phyloP scores from a whole-genome alignment of 2,888 invertebrate genomes.

The Caenorhabditis afra region DNA sequence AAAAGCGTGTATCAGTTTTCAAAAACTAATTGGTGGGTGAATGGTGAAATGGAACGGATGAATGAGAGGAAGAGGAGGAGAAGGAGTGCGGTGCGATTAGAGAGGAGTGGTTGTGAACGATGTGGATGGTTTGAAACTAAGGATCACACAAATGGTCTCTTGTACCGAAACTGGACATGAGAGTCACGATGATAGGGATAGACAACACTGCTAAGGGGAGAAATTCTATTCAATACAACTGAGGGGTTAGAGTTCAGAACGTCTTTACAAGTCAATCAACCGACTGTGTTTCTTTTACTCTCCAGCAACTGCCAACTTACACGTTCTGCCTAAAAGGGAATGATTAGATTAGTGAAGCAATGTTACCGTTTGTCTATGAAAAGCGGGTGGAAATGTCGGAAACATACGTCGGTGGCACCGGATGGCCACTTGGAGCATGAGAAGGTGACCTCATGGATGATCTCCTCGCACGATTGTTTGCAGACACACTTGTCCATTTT shows the following conservation, averaged over 20 bases:
- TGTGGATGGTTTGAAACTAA: background rate
- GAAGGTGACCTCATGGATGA: slow-evolving; percentile 68
- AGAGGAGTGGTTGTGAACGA: background rate
- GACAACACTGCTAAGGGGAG: slow-evolving; percentile 49
- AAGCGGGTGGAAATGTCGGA: background rate
- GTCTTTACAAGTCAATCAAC: slow-evolving; percentile 27
- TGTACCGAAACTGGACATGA: background rate
- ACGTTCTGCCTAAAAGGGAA: slow-evolving; percentile 53
- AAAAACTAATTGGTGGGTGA: slow-evolving; percentile 33
- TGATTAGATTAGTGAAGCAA: slow-evolving; percentile 28
- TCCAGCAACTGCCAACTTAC: slow-evolving; percentile 49
- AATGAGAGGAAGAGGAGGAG: background rate
- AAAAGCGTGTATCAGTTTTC: background rate
- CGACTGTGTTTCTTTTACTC: slow-evolving; percentile 37
- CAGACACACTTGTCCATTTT: slow-evolving; percentile 69
- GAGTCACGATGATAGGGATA: background rate
- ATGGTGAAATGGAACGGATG: slow-evolving; percentile 13
- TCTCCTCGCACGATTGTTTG: slow-evolving; percentile 69
- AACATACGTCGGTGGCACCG: slow-evolving; percentile 72
- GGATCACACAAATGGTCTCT: background rate
- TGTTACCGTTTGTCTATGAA: slow-evolving; percentile 11
- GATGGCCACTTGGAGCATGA: slow-evolving; percentile 73
- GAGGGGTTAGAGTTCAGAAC: slow-evolving; percentile 36
- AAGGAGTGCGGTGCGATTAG: slow-evolving; percentile 26
- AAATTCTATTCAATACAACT: slow-evolving; percentile 8